phyloP scores from a whole-genome alignment of 2,113 vertebrate genomes.

The Syngnathus typhle region DNA sequence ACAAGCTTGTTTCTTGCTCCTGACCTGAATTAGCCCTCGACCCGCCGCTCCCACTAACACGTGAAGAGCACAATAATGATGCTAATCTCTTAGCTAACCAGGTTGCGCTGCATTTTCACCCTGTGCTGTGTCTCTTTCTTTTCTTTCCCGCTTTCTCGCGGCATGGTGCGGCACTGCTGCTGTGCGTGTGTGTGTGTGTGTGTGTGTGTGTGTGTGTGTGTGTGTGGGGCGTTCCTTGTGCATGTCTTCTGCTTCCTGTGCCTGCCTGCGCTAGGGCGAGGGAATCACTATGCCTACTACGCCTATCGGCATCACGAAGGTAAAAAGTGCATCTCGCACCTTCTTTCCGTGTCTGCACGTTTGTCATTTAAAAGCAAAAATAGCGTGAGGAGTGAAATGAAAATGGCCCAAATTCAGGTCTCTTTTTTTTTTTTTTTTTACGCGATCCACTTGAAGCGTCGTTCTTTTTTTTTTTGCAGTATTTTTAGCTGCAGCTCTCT shows the following conservation, averaged over 20 bases:
- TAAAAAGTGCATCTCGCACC: constrained; percentile 58
- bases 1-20: constrained; percentile 49
- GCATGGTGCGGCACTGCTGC: constrained; percentile 64
- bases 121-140: constrained; percentile 72
- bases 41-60: constrained; percentile 7
- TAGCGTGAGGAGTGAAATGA: neutral
- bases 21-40: constrained; percentile 27
- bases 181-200: constrained; percentile 69
- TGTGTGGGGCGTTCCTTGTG: constrained; percentile 48
- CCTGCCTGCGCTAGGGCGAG: constrained; percentile 90
- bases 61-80: constrained; percentile 30
- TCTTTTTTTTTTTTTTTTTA: no score
- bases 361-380: neutral
- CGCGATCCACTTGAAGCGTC: neutral
- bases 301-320: constrained; percentile 87
- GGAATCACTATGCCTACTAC: constrained; percentile 97
- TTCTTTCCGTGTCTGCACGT: constrained; percentile 25
- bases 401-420: neutral
- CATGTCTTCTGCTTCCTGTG: constrained; percentile 77
- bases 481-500: constrained; percentile 17
- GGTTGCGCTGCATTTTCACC: constrained; percentile 74
- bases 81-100: constrained; percentile 34
- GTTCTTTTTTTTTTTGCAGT: neutral
- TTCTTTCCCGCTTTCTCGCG: constrained; percentile 72
- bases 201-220: constrained; percentile 27